Base-by-base conservation (phyloP, 1,140 invertebrate species). In the Parapsyche elsis region DNA sequence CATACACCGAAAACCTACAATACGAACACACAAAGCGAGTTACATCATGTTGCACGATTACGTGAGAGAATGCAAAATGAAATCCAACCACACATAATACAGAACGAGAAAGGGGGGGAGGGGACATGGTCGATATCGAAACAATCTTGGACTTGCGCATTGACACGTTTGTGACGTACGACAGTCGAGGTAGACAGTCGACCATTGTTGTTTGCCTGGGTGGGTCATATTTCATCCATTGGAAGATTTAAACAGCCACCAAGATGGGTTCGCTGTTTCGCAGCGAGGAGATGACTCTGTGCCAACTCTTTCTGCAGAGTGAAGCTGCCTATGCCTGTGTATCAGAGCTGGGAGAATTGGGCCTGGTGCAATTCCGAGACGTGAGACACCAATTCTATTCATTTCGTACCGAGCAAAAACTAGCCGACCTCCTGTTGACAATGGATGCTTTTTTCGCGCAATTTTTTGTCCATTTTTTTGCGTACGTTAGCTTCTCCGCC, bases 321-420 rank as follows among this genome's bases (percentile, higher is more conserved):
- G 96, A 98, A 91, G 95, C 96, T 78, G 96, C 96, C 44, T 98
- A 98, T 90, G 94, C 95, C 30, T 97, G 96, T 90, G 96, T 98
- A 78, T 96, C 95, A 10, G 95, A 97, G 88, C 89, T 98, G 10
- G 96, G 96, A 77, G 96, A 98, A 90, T 90, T 97, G 78, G 96
- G 96, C n/a, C 90, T 97, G 30, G 96, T 97, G 9, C 96, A 98
- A 88, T 98, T 98, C 88, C 91, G 96, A 84, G 96, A 98, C 90
- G 95, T 97, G 90, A 94, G 30, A 38, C 30, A 4, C 30, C 30
- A 38, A 1, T 38, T 38, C 30, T 7, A 38, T 7, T 4, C 30
- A 4, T 7, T 38, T 38, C 30, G n/a, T n/a, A n/a, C n/a, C n/a
- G n/a, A n/a, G n/a, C n/a, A n/a, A n/a, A n/a, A n/a, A n/a, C n/a